Conservation (phyloP, 1,140 invertebrate genomes). For the Stratiolaelaps scimitus region DNA sequence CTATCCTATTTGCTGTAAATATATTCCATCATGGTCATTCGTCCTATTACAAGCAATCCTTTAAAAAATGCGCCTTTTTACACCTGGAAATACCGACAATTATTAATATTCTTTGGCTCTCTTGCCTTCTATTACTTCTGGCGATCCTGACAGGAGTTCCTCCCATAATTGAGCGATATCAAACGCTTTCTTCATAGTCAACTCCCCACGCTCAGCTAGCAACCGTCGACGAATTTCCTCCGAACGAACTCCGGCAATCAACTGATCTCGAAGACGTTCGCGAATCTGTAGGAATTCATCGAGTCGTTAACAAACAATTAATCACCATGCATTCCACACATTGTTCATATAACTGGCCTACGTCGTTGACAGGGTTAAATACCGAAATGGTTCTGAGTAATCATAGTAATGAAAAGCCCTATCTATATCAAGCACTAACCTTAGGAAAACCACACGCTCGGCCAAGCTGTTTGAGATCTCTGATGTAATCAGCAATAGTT, state of each 20-base stretch:
- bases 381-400: no score
- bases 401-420: no score
- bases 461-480: neutral
- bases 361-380: no score
- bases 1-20: no score
- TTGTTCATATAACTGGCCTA: neutral
- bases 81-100: no score
- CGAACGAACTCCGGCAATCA: slow-evolving; percentile 7
- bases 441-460: neutral
- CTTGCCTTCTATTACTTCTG: neutral
- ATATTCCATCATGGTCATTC: no score
- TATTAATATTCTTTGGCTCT: no score
- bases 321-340: neutral
- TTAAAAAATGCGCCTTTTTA: no score
- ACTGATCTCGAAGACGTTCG: slow-evolving; percentile 6
- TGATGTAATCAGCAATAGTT: neutral
- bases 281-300: neutral
- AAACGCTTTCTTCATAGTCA: neutral
- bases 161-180: slow-evolving; percentile 12
- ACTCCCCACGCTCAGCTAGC: slow-evolving; percentile 3
- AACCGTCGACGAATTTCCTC: neutral
- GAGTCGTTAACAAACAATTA: slow-evolving; percentile 4
- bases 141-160: neutral
- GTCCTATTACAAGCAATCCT: no score
- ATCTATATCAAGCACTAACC: neutral